Evolutionary conservation across 2,888 invertebrate species (phyloP).

Genomic region (Cryptops parisi): DNA sequence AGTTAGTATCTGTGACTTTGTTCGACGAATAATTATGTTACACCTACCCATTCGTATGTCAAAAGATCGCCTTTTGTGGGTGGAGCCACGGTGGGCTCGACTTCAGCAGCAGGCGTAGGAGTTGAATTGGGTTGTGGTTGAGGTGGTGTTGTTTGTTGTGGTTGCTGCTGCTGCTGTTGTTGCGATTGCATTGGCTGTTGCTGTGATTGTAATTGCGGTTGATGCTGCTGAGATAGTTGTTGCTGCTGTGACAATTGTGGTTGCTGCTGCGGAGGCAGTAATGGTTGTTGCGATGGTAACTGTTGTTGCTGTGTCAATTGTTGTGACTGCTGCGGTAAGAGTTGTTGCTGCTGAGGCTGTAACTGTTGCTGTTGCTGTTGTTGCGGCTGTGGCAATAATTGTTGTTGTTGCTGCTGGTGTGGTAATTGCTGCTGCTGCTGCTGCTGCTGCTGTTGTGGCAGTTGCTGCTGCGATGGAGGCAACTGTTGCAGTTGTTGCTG

Average conservation of each 20-base stretch:
- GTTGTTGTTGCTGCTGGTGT: no score
- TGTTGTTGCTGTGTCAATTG: no score
- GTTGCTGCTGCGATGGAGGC: no score
- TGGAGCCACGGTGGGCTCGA: neutral
- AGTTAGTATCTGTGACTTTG: neutral
- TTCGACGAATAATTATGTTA: neutral
- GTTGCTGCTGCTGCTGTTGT: neutral
- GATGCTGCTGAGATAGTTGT: neutral
- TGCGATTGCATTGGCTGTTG: neutral
- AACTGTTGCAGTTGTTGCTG: no score
- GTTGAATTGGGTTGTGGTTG: no score
- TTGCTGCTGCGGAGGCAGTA: neutral
- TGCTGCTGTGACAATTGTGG: neutral
- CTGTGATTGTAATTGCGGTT: neutral
- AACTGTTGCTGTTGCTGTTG: no score
- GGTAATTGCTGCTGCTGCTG: no score
- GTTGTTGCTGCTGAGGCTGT: constrained; percentile 1
- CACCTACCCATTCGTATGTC: neutral
- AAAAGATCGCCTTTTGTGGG: no score
- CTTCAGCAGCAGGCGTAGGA: neutral
- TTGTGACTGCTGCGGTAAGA: neutral
- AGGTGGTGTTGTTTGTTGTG: neutral
- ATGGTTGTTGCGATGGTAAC: neutral
- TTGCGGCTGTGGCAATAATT: no score
- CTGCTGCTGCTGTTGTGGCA: no score